A percentile compares a stretch with the other conserved stretches of the same genome.
phyloP scores from a whole-genome alignment of 2,888 invertebrate genomes.

The Dastarcus helophoroides region DNA sequence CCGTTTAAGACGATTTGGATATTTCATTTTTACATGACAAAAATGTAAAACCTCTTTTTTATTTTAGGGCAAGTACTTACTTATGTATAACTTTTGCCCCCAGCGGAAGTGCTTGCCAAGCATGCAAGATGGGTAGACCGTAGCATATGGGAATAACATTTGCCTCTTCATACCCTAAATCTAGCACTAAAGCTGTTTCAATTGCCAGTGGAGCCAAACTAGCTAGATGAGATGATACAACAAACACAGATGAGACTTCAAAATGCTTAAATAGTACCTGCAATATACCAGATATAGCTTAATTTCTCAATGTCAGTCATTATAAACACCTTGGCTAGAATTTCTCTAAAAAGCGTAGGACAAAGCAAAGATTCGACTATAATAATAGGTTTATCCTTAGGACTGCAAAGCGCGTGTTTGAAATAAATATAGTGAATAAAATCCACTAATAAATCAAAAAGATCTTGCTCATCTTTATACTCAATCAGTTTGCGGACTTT shows the following conservation, averaged over 20 bases:
- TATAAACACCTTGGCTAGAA: slow-evolving; percentile 63
- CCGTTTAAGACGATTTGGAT: too few relatives aligned
- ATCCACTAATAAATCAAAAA: slow-evolving; percentile 77
- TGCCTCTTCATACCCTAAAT: slow-evolving; percentile 79
- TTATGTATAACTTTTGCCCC: slow-evolving; percentile 62
- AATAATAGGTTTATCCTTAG: slow-evolving; percentile 85
- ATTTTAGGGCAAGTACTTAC: slow-evolving; percentile 44
- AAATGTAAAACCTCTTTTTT: neutral
- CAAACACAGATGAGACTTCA: slow-evolving; percentile 53
- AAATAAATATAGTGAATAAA: slow-evolving; percentile 83
- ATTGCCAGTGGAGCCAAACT: slow-evolving; percentile 73
- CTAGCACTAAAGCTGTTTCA: slow-evolving; percentile 71
- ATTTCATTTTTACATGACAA: too few relatives aligned
- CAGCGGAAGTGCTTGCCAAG: slow-evolving; percentile 71
- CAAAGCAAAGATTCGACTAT: slow-evolving; percentile 84
- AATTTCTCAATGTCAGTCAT: slow-evolving; percentile 13
- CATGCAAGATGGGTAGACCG: slow-evolving; percentile 73
- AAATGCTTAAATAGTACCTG: slow-evolving; percentile 70
- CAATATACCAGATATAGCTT: slow-evolving; percentile 8
- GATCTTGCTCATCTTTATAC: slow-evolving; percentile 52
- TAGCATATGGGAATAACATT: slow-evolving; percentile 73
- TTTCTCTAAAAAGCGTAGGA: slow-evolving; percentile 71
- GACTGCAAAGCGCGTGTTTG: slow-evolving; percentile 83
- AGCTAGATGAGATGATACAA: slow-evolving; percentile 78
- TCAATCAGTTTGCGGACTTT: slow-evolving; percentile 51